Base-by-base conservation (phyloP, 2,888 invertebrate species). In the Lithophane socia region DNA sequence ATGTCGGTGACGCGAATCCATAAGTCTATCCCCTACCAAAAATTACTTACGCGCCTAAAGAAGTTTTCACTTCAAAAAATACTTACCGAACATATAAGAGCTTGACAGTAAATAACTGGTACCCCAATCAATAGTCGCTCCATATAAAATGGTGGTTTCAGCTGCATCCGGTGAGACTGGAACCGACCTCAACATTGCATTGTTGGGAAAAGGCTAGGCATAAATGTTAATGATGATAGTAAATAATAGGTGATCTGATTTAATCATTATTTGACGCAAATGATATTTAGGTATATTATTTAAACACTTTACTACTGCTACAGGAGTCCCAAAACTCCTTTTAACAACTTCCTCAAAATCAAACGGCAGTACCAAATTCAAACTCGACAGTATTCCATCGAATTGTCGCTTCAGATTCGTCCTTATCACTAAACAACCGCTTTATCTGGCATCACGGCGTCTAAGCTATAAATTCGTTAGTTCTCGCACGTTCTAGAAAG, bases 391-490 rank as follows among this genome's bases (percentile, higher is more conserved):
- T 73, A 71, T 64, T 64, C 58, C 37, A 73, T 60, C 44, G 85
- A 77, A 63, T 72, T 37, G 49, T 21, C 66, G 37, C 58, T 16
- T 63, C 37, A 70, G 29, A 73, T 75, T 68, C 56, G 61, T 68
- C 47, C 42, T 73, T 73, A 83, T 79, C 64, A 72, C 75, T 83
- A 79, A 84, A 75, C 83, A 80, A 86, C 75, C 65, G 68, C 78
- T 79, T 83, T 80, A 80, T 77, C 80, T 76, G 21, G 68, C 76
- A 85, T 84, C 73, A 79, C 75, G 60, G 21, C 70, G 52, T 67
- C 77, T 82, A 74, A 75, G 76, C 80, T 67, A 77, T 80, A 83
- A 87, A 80, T 82, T 87, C 54, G 85, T 84, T 84, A 86, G 80
- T 84, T 83, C 80, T 83, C 60, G 83, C 86, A 80, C 86, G 87